phyloP scores from a whole-genome alignment of 1,140 invertebrate genomes.

The Zaprionus gabonicus region DNA sequence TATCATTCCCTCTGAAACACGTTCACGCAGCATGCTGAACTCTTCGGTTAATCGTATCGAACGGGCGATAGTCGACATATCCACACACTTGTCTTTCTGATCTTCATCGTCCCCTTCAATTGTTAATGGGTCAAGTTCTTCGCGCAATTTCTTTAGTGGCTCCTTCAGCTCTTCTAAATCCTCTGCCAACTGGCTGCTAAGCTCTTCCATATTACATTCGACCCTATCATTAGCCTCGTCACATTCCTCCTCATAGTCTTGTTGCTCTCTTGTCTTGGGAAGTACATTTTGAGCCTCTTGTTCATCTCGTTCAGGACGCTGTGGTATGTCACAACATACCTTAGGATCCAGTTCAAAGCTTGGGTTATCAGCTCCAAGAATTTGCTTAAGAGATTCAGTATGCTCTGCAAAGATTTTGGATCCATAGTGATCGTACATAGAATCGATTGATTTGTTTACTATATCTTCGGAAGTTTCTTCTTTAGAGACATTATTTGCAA shows the following conservation, averaged over 20 bases:
- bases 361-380: slow-evolving; percentile 6
- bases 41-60: slow-evolving; percentile 38
- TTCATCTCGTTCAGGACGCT: not conserved
- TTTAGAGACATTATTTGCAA: slow-evolving; percentile 2
- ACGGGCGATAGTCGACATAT: slow-evolving; percentile 17
- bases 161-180: slow-evolving; percentile 52
- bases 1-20: slow-evolving; percentile 15
- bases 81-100: slow-evolving; percentile 9
- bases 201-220: slow-evolving; percentile 56
- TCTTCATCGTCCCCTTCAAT: slow-evolving; percentile 34
- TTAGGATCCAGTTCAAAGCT: slow-evolving; percentile 15
- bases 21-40: slow-evolving; percentile 30
- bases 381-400: slow-evolving; percentile 13
- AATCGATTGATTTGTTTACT: slow-evolving; percentile 29
- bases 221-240: slow-evolving; percentile 51
- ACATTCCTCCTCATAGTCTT: slow-evolving; percentile 51
- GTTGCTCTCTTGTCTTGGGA: slow-evolving; percentile 35
- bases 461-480: slow-evolving; percentile 32
- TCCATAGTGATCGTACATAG: slow-evolving; percentile 46
- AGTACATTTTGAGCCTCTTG: not conserved
- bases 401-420: slow-evolving; percentile 4
- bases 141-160: not conserved
- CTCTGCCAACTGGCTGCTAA: slow-evolving; percentile 54
- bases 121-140: not conserved
- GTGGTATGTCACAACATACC: slow-evolving; percentile 3